These are phyloP conservation scores for Aegotheles bennettii DNA, from an alignment of 2,113 vertebrate genomes.

Conservation along the genomic window DNA sequence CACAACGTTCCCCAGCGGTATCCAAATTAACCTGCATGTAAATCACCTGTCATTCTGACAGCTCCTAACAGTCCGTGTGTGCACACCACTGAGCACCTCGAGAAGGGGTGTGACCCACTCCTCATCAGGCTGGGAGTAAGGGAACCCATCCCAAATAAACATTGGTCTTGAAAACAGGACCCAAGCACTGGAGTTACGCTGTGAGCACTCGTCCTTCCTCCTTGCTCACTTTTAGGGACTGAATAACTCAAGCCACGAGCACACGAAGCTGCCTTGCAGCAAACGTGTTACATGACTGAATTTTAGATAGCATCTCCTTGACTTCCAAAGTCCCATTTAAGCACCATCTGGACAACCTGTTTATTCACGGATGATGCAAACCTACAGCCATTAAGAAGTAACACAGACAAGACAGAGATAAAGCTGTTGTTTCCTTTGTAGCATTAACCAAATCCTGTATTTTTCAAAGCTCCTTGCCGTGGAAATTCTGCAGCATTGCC, in stretches of 20 bases:
- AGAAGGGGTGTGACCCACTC: not conserved
- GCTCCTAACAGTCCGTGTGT: not conserved
- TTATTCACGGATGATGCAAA: not conserved
- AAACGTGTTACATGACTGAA: not conserved
- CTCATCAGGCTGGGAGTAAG: not conserved
- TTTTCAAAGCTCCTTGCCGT: not conserved
- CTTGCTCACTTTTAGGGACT: no score
- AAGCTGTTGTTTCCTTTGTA: not conserved
- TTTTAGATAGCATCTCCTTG: not conserved
- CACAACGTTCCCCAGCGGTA: not conserved
- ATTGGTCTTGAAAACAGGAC: not conserved
- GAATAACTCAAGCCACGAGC: not conserved
- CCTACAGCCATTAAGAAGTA: not conserved
- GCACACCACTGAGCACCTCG: not conserved
- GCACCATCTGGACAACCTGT: not conserved
- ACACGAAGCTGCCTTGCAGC: not conserved
- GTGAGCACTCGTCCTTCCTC: no score
- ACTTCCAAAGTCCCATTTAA: not conserved
- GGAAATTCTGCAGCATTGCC: not conserved
- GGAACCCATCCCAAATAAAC: not conserved
- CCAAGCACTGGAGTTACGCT: fast-evolving
- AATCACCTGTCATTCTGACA: not conserved
- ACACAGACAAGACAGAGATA: not conserved
- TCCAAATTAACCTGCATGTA: not conserved
- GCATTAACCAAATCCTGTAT: not conserved